These are phyloP conservation scores for Corydoras sp. DNA, from an alignment of 2,113 vertebrate genomes.

Conservation along the genomic window DNA sequence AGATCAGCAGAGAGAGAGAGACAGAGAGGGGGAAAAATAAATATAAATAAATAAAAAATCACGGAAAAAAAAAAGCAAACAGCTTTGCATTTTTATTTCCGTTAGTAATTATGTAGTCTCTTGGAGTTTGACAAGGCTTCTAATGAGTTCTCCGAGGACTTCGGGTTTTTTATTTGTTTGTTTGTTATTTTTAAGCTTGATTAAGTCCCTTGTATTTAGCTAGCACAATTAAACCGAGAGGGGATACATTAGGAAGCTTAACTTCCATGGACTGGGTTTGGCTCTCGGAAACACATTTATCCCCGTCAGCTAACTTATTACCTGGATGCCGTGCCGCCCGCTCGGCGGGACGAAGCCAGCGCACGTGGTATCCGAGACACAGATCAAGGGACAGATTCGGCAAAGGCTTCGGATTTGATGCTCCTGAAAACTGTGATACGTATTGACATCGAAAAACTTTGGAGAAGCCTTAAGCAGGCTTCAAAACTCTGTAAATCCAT, in stretches of 20 bases:
- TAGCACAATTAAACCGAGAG: slow-evolving; percentile 69
- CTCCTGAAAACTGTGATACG: too few species aligned
- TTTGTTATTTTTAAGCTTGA: slow-evolving; percentile 78
- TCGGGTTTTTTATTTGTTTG: slow-evolving; percentile 63
- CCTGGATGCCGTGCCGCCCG: slow-evolving; percentile 12
- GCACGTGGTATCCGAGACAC: too few species aligned
- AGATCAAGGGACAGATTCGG: too few species aligned
- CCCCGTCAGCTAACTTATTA: slow-evolving; percentile 25
- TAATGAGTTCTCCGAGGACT: slow-evolving; percentile 79
- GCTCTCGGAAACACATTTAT: slow-evolving; percentile 20
- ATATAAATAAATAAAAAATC: too few species aligned
- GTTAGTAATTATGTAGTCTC: slow-evolving; percentile 76
- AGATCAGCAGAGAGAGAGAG: slow-evolving; percentile 68
- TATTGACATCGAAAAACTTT: too few species aligned
- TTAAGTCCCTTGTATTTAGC: slow-evolving; percentile 75
- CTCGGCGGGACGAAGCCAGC: not conserved
- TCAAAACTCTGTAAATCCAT: too few species aligned
- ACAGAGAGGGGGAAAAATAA: slow-evolving; percentile 39
- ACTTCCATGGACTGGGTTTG: slow-evolving; percentile 25
- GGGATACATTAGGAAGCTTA: slow-evolving; percentile 58
- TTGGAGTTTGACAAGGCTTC: slow-evolving; percentile 73
- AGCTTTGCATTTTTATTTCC: slow-evolving; percentile 76
- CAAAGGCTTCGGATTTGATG: too few species aligned
- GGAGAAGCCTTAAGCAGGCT: too few species aligned
- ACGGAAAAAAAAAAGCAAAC: slow-evolving; percentile 62